Percentiles rank a stretch among this genome's conserved stretches.
Evolutionary conservation across 2,797 vertebrate species (phyloP).

Genomic region (Chaunax sp.): DNA sequence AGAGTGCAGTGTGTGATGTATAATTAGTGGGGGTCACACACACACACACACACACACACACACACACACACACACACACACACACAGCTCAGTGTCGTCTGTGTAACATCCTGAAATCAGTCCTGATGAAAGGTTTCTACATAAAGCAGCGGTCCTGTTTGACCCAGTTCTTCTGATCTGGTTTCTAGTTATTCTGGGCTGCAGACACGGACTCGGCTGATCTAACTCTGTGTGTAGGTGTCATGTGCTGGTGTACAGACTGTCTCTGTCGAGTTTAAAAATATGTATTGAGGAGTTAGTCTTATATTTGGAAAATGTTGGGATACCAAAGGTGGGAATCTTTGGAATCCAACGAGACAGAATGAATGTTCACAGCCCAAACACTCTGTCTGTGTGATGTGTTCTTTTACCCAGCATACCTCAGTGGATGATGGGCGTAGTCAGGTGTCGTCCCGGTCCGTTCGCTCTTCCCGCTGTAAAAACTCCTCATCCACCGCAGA

Average conservation of each 20-base stretch:
- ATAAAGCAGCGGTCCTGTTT: background rate
- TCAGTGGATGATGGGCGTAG: slow-evolving; percentile 22
- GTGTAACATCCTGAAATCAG: background rate
- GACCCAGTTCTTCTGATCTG: background rate
- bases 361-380: too few relatives aligned
- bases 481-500: slow-evolving; percentile 81
- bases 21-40: background rate
- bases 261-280: too few relatives aligned
- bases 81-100: too few relatives aligned
- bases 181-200: background rate
- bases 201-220: background rate
- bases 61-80: too few relatives aligned
- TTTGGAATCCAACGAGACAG: too few relatives aligned
- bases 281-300: too few relatives aligned
- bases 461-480: slow-evolving; percentile 83
- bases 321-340: too few relatives aligned
- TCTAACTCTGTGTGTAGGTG: background rate
- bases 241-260: background rate
- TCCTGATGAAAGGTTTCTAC: background rate
- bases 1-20: background rate
- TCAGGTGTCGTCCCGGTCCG: slow-evolving; percentile 50
- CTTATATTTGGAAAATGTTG: too few relatives aligned
- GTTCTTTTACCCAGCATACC: slow-evolving; percentile 33
- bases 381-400: background rate
- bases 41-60: too few relatives aligned